Evolutionary conservation across 2,797 vertebrate species (phyloP).

Genomic region (Silurus aristotelis): DNA sequence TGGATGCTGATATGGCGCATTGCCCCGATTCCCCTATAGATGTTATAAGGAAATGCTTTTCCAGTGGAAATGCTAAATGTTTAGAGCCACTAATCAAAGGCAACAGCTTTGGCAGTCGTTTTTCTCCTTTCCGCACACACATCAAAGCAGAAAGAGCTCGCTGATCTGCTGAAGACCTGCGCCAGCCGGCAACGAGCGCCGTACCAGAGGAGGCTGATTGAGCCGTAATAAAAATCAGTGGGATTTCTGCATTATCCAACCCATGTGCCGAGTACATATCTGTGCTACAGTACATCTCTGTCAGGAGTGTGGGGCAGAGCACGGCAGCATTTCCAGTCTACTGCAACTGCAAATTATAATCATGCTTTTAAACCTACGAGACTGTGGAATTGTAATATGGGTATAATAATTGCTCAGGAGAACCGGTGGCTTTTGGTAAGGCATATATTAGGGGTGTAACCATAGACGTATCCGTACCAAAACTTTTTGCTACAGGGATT

Average conservation of each 20-base stretch:
- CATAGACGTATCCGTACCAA: no score
- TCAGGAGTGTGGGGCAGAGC: not conserved
- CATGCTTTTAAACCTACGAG: not conserved
- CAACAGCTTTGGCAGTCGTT: not conserved
- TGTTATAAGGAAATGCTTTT: not conserved
- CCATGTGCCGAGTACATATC: not conserved
- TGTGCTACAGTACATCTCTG: not conserved
- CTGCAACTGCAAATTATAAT: not conserved
- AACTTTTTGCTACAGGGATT: no score
- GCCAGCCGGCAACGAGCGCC: not conserved
- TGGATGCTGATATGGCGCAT: not conserved
- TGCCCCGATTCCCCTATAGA: not conserved
- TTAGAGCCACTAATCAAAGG: not conserved
- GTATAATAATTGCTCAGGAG: no score
- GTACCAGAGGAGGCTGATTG: constrained; percentile 24
- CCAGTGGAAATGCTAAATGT: not conserved
- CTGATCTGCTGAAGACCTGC: constrained; percentile 29
- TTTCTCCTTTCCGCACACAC: not conserved
- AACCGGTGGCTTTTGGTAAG: no score
- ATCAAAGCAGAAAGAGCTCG: not conserved
- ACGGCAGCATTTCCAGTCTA: not conserved
- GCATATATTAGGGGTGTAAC: no score
- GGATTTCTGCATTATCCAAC: constrained; percentile 28
- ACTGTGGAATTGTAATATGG: no score
- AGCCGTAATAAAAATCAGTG: constrained; percentile 26